Percentiles rank a stretch among this genome's conserved stretches.
These are phyloP conservation scores for Sepioteuthis lessoniana DNA, from an alignment of 2,888 invertebrate species.

Conservation along the genomic window DNA sequence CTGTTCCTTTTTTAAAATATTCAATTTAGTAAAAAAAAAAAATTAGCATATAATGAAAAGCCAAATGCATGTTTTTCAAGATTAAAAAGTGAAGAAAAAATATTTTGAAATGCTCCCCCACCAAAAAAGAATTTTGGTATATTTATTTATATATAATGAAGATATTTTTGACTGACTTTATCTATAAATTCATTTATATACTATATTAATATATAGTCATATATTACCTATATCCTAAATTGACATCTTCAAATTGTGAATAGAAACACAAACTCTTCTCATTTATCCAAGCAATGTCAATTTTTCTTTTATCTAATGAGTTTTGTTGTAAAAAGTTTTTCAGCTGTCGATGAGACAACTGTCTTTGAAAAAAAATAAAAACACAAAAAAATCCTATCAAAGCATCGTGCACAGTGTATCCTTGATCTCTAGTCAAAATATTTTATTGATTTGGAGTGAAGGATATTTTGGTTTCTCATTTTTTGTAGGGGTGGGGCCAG, in stretches of 20 bases:
- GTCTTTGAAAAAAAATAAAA: neutral
- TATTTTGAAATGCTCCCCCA: neutral
- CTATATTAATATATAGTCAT: neutral
- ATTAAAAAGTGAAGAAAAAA: neutral
- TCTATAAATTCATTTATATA: neutral
- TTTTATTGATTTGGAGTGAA: neutral
- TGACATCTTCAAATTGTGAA: neutral
- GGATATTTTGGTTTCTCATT: neutral
- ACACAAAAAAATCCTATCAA: neutral
- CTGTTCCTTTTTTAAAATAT: neutral
- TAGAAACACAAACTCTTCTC: slow-evolving; percentile 33
- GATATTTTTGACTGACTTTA: neutral
- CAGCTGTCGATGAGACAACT: neutral
- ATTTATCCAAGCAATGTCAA: neutral
- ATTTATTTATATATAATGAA: neutral
- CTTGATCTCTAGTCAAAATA: slow-evolving; percentile 15
- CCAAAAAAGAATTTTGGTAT: neutral
- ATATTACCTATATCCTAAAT: neutral
- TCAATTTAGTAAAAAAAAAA: neutral
- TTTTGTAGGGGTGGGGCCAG: neutral
- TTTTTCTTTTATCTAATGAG: neutral
- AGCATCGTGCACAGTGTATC: slow-evolving; percentile 17
- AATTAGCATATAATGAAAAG: neutral
- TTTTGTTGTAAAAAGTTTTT: neutral
- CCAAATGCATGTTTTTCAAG: neutral